Percentiles rank a stretch among this genome's conserved stretches.
These are phyloP conservation scores for Gymnothorax javanicus DNA, from an alignment of 2,797 vertebrate genomes.

Conservation along the genomic window DNA sequence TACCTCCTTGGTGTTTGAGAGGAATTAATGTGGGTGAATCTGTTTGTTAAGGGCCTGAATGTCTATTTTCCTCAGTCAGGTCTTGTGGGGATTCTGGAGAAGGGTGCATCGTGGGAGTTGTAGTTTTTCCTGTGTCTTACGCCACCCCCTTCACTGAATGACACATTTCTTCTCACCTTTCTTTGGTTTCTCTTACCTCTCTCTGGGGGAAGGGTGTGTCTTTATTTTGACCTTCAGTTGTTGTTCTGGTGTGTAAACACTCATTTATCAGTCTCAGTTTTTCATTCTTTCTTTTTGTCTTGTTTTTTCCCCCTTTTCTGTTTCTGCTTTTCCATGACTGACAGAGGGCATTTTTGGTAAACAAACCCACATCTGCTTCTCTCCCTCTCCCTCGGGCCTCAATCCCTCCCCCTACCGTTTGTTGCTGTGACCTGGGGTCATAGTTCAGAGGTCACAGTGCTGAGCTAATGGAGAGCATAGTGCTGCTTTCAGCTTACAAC, in stretches of 20 bases:
- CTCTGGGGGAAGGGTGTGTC: constrained; percentile 37
- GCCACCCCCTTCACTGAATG: constrained; percentile 22
- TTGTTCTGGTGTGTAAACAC: constrained; percentile 47
- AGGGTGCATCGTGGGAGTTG: constrained; percentile 37
- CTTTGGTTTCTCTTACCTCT: constrained; percentile 39
- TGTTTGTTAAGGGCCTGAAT: background rate
- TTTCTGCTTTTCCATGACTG: constrained; percentile 81
- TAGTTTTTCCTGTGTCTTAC: constrained; percentile 32
- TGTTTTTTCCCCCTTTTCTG: constrained; percentile 60
- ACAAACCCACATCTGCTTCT: constrained; percentile 71
- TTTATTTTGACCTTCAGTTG: constrained; percentile 43
- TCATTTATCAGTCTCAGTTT: constrained; percentile 66
- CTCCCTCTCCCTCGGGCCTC: constrained; percentile 39
- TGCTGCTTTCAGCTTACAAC: no score
- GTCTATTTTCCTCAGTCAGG: background rate
- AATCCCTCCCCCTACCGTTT: constrained; percentile 60
- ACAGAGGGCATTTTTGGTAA: constrained; percentile 88
- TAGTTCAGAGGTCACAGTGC: constrained; percentile 66
- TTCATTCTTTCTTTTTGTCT: constrained; percentile 62
- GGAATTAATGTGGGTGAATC: background rate
- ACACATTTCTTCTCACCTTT: constrained; percentile 34
- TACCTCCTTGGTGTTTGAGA: background rate
- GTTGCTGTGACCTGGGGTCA: constrained; percentile 60
- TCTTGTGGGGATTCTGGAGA: constrained; percentile 59
- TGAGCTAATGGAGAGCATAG: constrained; percentile 47